These are phyloP conservation scores for Apogon hyalosoma DNA, from an alignment of 2,797 vertebrate species.

Conservation along the genomic window DNA sequence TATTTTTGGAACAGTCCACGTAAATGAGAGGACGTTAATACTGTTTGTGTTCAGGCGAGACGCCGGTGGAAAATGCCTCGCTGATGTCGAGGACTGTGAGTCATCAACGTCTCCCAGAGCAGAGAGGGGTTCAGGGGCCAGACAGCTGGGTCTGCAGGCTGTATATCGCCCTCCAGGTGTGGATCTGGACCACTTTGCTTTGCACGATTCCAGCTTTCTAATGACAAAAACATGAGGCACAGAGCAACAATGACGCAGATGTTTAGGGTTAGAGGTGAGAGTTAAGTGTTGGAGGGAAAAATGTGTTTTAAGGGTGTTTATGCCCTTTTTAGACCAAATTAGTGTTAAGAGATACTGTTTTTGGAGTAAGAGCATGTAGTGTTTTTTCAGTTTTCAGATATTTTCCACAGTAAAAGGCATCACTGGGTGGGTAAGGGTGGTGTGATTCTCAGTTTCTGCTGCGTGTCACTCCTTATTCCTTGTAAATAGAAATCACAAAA, in stretches of 20 bases:
- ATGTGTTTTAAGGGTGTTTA: too few relatives aligned
- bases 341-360: too few relatives aligned
- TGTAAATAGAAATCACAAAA: too few relatives aligned
- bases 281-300: too few relatives aligned
- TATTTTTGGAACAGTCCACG: conserved; percentile 52
- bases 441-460: too few relatives aligned
- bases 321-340: too few relatives aligned
- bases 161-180: conserved; percentile 49
- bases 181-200: conserved; percentile 31
- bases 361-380: too few relatives aligned
- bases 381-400: too few relatives aligned
- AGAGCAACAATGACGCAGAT: conserved; percentile 40
- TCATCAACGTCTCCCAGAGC: conserved; percentile 45
- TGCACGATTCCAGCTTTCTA: conserved; percentile 23
- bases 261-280: conserved; percentile 12
- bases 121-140: conserved; percentile 24
- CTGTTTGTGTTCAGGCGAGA: conserved; percentile 66
- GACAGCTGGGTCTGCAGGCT: conserved; percentile 41
- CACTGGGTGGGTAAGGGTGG: too few relatives aligned
- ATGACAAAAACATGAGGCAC: conserved; percentile 44
- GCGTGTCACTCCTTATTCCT: too few relatives aligned
- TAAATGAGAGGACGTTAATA: conserved; percentile 39
- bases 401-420: too few relatives aligned
- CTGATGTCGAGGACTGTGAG: conserved; percentile 60
- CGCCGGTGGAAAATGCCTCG: conserved; percentile 48